phyloP scores from a whole-genome alignment of 2,113 vertebrate species.

The Nothocercus nigrocapillus region DNA sequence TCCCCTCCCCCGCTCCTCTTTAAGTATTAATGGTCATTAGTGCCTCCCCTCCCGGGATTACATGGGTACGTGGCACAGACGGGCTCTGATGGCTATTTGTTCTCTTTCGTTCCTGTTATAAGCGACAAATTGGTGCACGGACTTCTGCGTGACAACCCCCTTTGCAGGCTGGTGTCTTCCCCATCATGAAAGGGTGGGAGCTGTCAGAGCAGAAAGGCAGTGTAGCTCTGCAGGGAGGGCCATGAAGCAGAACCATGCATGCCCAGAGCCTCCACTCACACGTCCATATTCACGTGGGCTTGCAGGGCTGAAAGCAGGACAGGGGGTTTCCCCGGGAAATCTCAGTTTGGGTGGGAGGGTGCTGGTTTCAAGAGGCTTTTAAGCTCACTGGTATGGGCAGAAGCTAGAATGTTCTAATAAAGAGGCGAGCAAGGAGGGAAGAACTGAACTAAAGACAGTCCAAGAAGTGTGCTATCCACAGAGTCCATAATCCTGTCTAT shows the following conservation, averaged over 20 bases:
- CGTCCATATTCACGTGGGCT: neutral
- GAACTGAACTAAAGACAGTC: neutral
- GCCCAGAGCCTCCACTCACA: rapidly evolving
- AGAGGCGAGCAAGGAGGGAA: neutral
- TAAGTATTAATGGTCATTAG: neutral
- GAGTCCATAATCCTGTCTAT: neutral
- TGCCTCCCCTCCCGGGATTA: neutral
- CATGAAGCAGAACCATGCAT: neutral
- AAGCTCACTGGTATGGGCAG: neutral
- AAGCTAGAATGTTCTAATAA: neutral
- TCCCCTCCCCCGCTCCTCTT: too few relatives aligned
- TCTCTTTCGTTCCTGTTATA: neutral
- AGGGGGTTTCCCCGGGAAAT: neutral
- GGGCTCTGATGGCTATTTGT: neutral
- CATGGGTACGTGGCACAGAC: rapidly evolving
- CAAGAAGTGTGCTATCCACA: neutral
- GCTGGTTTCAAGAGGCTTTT: neutral
- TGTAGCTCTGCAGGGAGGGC: rapidly evolving
- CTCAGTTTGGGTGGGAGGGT: rapidly evolving
- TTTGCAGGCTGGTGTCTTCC: neutral
- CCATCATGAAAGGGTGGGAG: rapidly evolving
- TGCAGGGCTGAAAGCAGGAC: neutral
- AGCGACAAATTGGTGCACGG: neutral
- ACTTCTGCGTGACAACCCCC: neutral
- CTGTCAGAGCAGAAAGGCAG: neutral